A percentile compares a stretch with the other conserved stretches of the same genome.
These are phyloP conservation scores for Mesodorylaimus sp. DNA, from an alignment of 2,888 invertebrate genomes.

Conservation along the genomic window DNA sequence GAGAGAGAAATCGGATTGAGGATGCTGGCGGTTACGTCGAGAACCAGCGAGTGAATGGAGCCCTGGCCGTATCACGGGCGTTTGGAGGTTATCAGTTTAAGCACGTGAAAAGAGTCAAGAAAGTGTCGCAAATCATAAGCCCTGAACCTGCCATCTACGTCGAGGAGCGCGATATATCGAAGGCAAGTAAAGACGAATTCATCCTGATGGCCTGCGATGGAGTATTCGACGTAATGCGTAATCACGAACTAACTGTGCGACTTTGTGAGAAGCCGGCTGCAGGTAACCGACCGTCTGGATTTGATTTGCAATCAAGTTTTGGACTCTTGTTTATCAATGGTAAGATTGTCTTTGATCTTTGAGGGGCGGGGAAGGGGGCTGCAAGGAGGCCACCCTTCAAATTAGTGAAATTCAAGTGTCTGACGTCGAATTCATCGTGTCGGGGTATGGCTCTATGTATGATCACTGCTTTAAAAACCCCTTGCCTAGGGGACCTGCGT, in stretches of 20 bases:
- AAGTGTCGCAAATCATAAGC: slow-evolving; percentile 88
- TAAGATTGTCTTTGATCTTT: too few species aligned
- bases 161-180: slow-evolving; percentile 37
- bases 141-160: slow-evolving; percentile 92
- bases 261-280: slow-evolving; percentile 72
- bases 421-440: too few species aligned
- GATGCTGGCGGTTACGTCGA: slow-evolving; percentile 81
- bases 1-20: slow-evolving; percentile 77
- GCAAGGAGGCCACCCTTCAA: too few species aligned
- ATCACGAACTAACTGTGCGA: slow-evolving; percentile 82
- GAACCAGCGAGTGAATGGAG: slow-evolving; percentile 78
- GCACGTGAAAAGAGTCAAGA: slow-evolving; percentile 50
- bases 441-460: too few species aligned
- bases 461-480: too few species aligned
- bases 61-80: slow-evolving; percentile 77
- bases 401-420: too few species aligned
- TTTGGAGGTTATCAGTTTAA: slow-evolving; percentile 88
- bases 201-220: slow-evolving; percentile 92
- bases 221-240: slow-evolving; percentile 95
- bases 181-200: slow-evolving; percentile 58
- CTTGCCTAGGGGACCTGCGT: too few species aligned
- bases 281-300: slow-evolving; percentile 67
- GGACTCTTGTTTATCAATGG: slow-evolving; percentile 94
- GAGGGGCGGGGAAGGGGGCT: too few species aligned
- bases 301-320: slow-evolving; percentile 82